phyloP scores from a whole-genome alignment of 2,888 invertebrate species.

The Chaitophorus viminalis region DNA sequence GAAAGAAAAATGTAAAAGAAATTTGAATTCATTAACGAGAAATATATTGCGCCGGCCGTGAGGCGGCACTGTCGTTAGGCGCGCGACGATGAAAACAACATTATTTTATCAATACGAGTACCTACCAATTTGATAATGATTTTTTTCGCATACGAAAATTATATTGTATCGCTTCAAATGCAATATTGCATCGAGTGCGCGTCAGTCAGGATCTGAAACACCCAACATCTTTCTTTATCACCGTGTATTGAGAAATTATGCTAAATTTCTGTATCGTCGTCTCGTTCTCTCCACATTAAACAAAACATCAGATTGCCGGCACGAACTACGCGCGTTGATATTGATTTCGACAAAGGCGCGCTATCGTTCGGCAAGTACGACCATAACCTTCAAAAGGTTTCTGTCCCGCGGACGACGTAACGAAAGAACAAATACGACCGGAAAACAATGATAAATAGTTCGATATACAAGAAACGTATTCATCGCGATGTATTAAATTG shows the following conservation, averaged over 20 bases:
- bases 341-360: neutral
- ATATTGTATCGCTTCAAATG: too few species aligned
- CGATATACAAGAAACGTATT: too few species aligned
- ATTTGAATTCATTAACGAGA: neutral
- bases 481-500: neutral
- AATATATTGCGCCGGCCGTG: neutral
- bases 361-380: neutral
- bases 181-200: too few species aligned
- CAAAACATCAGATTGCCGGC: neutral
- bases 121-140: slow-evolving; percentile 28
- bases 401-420: neutral
- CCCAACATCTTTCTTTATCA: too few species aligned
- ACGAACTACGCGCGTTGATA: neutral
- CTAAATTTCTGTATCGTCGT: neutral
- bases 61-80: slow-evolving; percentile 18
- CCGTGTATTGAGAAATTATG: too few species aligned
- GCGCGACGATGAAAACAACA: slow-evolving; percentile 8
- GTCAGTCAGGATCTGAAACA: too few species aligned
- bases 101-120: slow-evolving; percentile 39
- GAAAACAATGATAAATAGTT: neutral
- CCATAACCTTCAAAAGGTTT: slow-evolving; percentile 51
- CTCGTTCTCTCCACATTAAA: neutral
- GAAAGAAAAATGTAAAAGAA: too few species aligned
- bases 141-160: neutral
- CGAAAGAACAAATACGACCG: neutral